Base-by-base conservation (phyloP, 2,113 vertebrate species). In the Rhadina sibilatrix region DNA sequence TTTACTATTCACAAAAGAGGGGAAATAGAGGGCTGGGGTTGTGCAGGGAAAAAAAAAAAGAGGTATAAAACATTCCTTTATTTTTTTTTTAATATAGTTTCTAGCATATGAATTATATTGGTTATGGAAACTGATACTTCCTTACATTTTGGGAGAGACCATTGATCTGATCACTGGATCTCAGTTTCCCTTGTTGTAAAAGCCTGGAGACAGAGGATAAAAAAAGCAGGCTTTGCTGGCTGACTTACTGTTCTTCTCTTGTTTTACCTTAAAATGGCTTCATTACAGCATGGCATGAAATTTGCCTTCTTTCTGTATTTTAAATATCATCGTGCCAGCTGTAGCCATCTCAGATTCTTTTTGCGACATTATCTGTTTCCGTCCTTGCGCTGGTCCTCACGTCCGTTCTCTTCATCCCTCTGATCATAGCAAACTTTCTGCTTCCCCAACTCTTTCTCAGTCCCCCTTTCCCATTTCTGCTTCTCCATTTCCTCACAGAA, bases 321-420 rank as follows among this genome's bases (percentile, higher is more conserved):
- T 60, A 49, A 57, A 6, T 57, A 11, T 37, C 7, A 15, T 42
- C 2, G 15, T 46, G n/a, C 50, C 40, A 56, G 27, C 27, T n/a
- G 10, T 80, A 56, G 13, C 12, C 12, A 16, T 61, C 37, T 93
- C 40, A 30, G 12, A 72, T 61, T 72, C 33, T 46, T 35, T 37
- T 42, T 82, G 23, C 28, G 23, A 35, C 2, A 19, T 59, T 54
- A 18, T 15, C 42, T 42, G 5, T 75, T 92, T 54, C 42, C 2
- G 2, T 75, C 53, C 33, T 75, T 68, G 30, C 24, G 11, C 30
- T 38, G 52, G 23, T 93, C 38, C 30, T 85, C 21, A 24, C 0
- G 0, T 70, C 28, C 0, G 0, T 82, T 82, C 50, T 54, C 17
- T 31, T 70, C 5, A 4, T 66, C 17, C 20, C 13, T 75, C 35